Base-by-base conservation (phyloP, 1,140 invertebrate genomes). In the Zaprionus gabonicus region DNA sequence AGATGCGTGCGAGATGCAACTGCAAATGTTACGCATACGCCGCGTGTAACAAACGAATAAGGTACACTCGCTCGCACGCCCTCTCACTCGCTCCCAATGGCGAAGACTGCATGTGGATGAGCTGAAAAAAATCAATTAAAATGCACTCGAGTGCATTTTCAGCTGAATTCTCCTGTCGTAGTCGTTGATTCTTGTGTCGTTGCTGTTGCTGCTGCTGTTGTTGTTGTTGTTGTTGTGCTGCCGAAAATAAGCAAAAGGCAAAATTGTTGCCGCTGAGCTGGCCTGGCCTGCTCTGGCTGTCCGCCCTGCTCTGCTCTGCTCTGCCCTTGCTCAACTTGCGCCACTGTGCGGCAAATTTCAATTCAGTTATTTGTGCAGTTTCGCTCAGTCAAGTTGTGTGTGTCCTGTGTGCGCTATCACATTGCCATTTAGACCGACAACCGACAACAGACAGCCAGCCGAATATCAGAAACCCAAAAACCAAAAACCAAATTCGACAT, bases 341-440 rank as follows among this genome's bases (percentile, higher is more conserved):
- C 25, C 55, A 63, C 64, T 66, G 34, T 65, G 76, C 75, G 79
- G 76, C 65, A 69, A 80, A 71, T 83, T 87, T 81, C 74, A 83
- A 81, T 90, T 90, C 82, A 90, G 86, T 90, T 90, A 90, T 90
- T 90, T 90, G 81, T 90, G 85, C 85, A 90, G 78, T 91, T 90
- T 82, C 65, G 68, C 81, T 90, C 85, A 85, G 85, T 90, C 81
- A 82, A 85, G 85, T 90, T 85, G 85, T 84, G 83, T 76, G 77
- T 82, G 78, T 80, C 76, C 70, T 71, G 65, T 76, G 56, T 81
- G 78, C 73, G 78, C 81, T 71, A 46, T 74, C 73, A 67, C 76
- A 85, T 80, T 38, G 49, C 44, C 66, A 62, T 66, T 38, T 59
- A 72, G 78, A 76, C 73, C 75, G 70, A 73, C 57, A 71, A 62